These are phyloP conservation scores for Amphipyra berbera DNA, from an alignment of 2,888 invertebrate genomes.

Conservation along the genomic window DNA sequence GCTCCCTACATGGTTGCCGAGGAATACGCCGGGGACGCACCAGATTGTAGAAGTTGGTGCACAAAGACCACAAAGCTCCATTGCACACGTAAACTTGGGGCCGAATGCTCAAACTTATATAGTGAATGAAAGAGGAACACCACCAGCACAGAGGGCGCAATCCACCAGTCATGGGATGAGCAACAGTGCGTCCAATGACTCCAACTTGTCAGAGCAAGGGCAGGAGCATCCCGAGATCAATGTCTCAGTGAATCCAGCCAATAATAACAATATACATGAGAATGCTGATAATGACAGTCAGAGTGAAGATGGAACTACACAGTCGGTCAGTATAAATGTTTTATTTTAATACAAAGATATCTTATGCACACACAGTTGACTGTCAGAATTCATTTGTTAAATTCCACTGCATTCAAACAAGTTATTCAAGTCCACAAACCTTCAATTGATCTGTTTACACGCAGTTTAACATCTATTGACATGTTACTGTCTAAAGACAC, in stretches of 20 bases:
- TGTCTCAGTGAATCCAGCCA: slow-evolving; percentile 83
- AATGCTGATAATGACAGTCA: slow-evolving; percentile 85
- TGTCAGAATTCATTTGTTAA: no score
- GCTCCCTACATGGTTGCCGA: slow-evolving; percentile 83
- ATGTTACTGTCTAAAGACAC: no score
- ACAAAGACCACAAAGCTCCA: slow-evolving; percentile 83
- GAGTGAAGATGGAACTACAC: slow-evolving; percentile 82
- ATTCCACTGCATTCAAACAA: no score
- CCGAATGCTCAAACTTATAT: slow-evolving; percentile 76
- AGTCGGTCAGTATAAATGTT: slow-evolving; percentile 72
- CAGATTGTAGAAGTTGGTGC: slow-evolving; percentile 72
- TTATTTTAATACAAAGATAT: not conserved
- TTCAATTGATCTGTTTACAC: no score
- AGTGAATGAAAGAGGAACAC: slow-evolving; percentile 75
- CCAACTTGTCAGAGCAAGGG: slow-evolving; percentile 74
- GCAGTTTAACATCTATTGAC: no score
- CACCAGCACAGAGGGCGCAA: slow-evolving; percentile 67
- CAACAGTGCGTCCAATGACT: slow-evolving; percentile 77
- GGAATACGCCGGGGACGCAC: slow-evolving; percentile 79
- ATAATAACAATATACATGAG: slow-evolving; percentile 85
- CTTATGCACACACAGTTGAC: no score
- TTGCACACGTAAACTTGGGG: slow-evolving; percentile 80
- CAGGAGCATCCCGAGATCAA: slow-evolving; percentile 79
- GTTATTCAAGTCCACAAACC: no score
- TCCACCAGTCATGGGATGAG: slow-evolving; percentile 71